Conservation (phyloP, 30 jellyfish, hydroid and myxozoan species). For the Cassiopea xamachana region DNA sequence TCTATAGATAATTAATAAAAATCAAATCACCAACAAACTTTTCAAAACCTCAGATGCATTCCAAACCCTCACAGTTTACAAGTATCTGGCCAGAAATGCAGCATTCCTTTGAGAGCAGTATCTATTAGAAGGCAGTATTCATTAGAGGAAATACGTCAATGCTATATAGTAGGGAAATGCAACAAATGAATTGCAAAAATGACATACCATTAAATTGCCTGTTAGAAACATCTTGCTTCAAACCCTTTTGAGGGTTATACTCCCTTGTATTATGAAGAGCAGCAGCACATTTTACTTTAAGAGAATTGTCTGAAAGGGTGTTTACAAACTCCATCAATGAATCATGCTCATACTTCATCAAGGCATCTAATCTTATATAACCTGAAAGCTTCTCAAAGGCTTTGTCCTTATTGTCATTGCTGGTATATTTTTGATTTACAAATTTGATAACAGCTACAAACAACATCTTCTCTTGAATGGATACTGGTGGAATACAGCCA, state of each 20-base stretch:
- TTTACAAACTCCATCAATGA: background rate
- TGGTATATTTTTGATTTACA: background rate
- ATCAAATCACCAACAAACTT: too few relatives aligned
- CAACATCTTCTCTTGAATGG: slow-evolving; percentile 40
- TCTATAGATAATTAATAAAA: too few relatives aligned
- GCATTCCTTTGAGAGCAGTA: too few relatives aligned
- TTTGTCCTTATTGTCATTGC: background rate
- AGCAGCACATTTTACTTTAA: background rate
- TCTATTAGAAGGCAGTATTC: too few relatives aligned
- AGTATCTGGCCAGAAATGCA: too few relatives aligned
- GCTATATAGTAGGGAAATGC: too few relatives aligned
- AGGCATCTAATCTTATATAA: slow-evolving; percentile 9
- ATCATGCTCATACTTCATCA: slow-evolving; percentile 17
- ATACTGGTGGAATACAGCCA: slow-evolving; percentile 20
- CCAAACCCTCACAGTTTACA: too few relatives aligned
- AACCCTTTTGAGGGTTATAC: background rate
- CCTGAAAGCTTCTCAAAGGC: background rate
- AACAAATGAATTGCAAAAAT: too few relatives aligned
- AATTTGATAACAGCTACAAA: slow-evolving; percentile 17
- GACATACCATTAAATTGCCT: too few relatives aligned
- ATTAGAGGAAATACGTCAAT: too few relatives aligned
- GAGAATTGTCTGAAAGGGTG: background rate
- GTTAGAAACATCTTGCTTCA: too few relatives aligned
- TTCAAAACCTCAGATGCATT: too few relatives aligned
- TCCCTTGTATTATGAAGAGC: background rate